phyloP scores from a whole-genome alignment of 1,140 invertebrate species.

The Chionoecetes opilio region DNA sequence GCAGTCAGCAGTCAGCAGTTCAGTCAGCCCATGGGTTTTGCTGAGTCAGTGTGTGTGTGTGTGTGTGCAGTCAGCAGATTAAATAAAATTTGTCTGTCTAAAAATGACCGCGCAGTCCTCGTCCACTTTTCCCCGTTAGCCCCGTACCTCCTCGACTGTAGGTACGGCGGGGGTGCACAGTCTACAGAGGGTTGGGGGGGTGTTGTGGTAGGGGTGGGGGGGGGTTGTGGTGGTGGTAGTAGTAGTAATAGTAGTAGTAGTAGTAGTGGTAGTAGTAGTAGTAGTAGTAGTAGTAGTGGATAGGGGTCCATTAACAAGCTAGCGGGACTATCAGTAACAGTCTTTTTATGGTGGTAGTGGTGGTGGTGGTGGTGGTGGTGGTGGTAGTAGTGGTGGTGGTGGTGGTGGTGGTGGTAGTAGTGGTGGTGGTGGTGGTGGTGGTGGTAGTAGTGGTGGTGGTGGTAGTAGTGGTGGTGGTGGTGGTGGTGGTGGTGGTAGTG shows the following conservation, averaged over 20 bases:
- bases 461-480: slow-evolving; percentile 28
- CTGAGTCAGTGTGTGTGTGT: too few relatives aligned
- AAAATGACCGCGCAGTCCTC: too few relatives aligned
- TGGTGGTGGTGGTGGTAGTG: slow-evolving; percentile 32
- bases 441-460: slow-evolving; percentile 20
- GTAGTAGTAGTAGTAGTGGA: too few relatives aligned
- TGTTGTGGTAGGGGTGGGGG: too few relatives aligned
- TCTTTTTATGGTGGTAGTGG: slow-evolving; percentile 39
- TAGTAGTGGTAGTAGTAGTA: too few relatives aligned
- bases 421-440: slow-evolving; percentile 36
- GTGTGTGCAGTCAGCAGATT: slow-evolving; percentile 10
- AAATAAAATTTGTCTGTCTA: neutral
- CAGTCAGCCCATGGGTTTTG: too few relatives aligned
- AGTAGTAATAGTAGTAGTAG: too few relatives aligned
- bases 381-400: slow-evolving; percentile 1
- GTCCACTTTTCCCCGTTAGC: neutral
- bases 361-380: slow-evolving; percentile 10
- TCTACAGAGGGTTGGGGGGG: too few relatives aligned
- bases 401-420: neutral
- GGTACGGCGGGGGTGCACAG: too few relatives aligned
- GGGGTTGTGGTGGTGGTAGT: too few relatives aligned
- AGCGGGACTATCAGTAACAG: neutral
- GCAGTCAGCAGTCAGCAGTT: too few relatives aligned
- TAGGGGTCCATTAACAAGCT: neutral
- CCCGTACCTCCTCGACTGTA: too few relatives aligned